A percentile compares a stretch with the other conserved stretches of the same genome.
Conservation (phyloP, 2,113 vertebrate genomes). For the Hemibates koningsi region DNA sequence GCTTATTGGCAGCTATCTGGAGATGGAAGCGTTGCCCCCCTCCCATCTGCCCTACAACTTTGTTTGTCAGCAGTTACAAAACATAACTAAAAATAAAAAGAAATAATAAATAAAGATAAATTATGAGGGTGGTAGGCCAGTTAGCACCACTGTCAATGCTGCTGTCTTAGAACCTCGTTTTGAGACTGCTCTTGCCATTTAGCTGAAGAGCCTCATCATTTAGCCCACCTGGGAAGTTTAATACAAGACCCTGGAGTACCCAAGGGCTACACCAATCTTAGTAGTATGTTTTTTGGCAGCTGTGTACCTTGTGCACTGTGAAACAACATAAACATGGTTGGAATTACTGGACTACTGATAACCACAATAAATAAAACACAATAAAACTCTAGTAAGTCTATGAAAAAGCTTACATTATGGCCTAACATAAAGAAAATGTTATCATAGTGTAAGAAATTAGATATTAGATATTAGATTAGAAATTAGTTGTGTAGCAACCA, state of each 20-base stretch:
- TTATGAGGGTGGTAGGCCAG: background rate
- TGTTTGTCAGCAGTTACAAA: background rate
- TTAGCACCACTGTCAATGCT: background rate
- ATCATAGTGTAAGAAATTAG: background rate
- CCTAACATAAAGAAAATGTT: background rate
- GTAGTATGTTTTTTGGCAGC: background rate
- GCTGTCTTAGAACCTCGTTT: background rate
- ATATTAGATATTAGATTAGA: background rate
- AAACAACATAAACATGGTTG: background rate
- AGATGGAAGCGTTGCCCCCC: background rate
- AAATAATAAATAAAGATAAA: background rate
- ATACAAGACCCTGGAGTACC: background rate
- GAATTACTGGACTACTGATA: background rate
- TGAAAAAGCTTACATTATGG: background rate
- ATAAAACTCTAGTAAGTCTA: background rate
- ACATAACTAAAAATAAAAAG: background rate
- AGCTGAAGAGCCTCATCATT: background rate
- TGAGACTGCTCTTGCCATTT: background rate
- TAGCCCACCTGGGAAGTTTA: background rate
- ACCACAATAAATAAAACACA: background rate
- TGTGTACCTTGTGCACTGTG: background rate
- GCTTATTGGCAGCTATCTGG: background rate
- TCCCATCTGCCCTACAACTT: background rate
- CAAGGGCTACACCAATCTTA: background rate
- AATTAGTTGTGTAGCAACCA: background rate